A percentile compares a stretch with the other conserved stretches of the same genome.
These are phyloP conservation scores for Bhutanitis thaidina DNA, from an alignment of 2,888 invertebrate genomes.

Conservation along the genomic window DNA sequence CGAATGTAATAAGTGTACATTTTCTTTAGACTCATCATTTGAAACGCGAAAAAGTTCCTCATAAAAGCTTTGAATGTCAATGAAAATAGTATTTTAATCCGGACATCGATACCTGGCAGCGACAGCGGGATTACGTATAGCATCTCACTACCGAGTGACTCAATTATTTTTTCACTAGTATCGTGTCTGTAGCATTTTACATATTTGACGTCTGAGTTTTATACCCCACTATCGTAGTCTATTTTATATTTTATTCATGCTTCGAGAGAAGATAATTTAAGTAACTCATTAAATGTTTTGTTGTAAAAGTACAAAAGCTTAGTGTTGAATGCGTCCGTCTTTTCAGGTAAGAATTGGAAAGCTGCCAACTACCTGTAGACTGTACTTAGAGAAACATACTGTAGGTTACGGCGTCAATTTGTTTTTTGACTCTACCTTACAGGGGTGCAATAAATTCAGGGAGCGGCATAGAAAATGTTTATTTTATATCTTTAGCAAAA, in stretches of 20 bases:
- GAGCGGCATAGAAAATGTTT: conserved; percentile 20
- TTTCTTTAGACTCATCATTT: background rate
- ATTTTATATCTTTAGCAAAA: conserved; percentile 26
- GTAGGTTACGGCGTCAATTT: conserved; percentile 33
- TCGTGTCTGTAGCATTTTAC: conserved; percentile 21
- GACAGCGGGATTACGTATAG: conserved; percentile 63
- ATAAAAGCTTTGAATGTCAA: conserved; percentile 59
- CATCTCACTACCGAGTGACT: conserved; percentile 48
- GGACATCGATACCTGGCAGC: conserved; percentile 68
- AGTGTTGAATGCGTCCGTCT: conserved; percentile 54
- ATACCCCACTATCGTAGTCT: conserved; percentile 20
- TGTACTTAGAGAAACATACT: conserved; percentile 51
- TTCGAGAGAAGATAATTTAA: conserved; percentile 25
- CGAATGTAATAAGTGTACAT: background rate
- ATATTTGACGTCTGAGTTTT: conserved; percentile 22
- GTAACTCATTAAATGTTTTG: conserved; percentile 52
- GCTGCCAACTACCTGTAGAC: conserved; percentile 75
- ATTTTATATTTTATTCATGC: conserved; percentile 22
- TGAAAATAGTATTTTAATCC: conserved; percentile 74
- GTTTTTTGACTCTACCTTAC: conserved; percentile 28
- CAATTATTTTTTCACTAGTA: conserved; percentile 34
- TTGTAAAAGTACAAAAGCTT: conserved; percentile 41
- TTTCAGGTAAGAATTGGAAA: conserved; percentile 61
- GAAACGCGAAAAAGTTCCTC: conserved; percentile 34
- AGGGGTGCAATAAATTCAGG: conserved; percentile 24